Evolutionary conservation across 1,140 invertebrate genomes (phyloP).

Genomic region (Metopolophium dirhodum): DNA sequence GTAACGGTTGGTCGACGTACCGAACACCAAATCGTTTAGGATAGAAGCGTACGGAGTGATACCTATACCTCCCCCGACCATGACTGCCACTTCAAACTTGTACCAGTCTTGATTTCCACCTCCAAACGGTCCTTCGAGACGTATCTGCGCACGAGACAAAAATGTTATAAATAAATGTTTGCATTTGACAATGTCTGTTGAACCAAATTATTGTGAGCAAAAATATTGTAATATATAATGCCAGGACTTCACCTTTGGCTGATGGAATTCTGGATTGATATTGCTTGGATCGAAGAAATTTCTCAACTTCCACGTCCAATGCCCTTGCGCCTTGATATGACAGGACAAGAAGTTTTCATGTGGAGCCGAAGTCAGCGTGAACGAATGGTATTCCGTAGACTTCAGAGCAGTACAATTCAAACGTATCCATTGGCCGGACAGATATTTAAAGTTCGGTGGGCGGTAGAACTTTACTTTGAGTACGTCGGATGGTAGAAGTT

Average conservation of each 20-base stretch:
- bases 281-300: slow-evolving; percentile 97
- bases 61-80: slow-evolving; percentile 98
- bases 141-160: slow-evolving; percentile 65
- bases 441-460: slow-evolving; percentile 95
- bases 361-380: slow-evolving; percentile 97
- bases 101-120: slow-evolving; percentile 99
- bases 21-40: slow-evolving; percentile 94
- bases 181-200: background rate
- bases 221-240: background rate
- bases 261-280: slow-evolving; percentile 83
- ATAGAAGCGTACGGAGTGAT: slow-evolving; percentile 99
- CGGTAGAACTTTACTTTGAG: slow-evolving; percentile 92
- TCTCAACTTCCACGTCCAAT: slow-evolving; percentile 98
- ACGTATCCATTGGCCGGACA: slow-evolving; percentile 88
- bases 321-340: slow-evolving; percentile 97
- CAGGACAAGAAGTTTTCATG: slow-evolving; percentile 97
- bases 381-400: slow-evolving; percentile 95
- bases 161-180: background rate
- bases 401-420: slow-evolving; percentile 91
- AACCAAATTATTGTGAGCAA: background rate
- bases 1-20: slow-evolving; percentile 92
- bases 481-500: slow-evolving; percentile 93
- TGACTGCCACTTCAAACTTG: slow-evolving; percentile 96
- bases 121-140: slow-evolving; percentile 97
- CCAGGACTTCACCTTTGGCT: slow-evolving; percentile 71